A percentile compares a stretch with the other conserved stretches of the same genome.
Conservation (phyloP, 2,797 vertebrate species). For the Eurystomus glaucurus region DNA sequence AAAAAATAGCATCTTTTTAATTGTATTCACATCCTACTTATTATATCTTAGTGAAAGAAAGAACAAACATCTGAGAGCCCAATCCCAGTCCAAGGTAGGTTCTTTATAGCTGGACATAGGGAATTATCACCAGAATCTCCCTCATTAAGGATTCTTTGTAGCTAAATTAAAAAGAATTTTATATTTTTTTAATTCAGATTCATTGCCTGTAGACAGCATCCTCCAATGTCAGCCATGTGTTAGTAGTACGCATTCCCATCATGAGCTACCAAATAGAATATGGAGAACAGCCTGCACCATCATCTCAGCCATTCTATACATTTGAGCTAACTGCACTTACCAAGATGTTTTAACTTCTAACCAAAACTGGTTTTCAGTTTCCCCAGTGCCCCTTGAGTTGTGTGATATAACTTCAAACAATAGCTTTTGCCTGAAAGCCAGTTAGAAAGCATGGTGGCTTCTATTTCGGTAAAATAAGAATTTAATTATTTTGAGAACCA, state of each 20-base stretch:
- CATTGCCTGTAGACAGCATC: background rate
- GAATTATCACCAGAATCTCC: background rate
- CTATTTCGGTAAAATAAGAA: background rate
- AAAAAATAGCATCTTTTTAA: background rate
- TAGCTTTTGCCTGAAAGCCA: background rate
- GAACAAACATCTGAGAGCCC: background rate
- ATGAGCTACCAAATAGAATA: background rate
- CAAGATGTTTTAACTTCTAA: background rate
- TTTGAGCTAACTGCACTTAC: background rate
- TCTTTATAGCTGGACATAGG: background rate
- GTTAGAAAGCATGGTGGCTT: background rate
- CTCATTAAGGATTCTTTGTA: background rate
- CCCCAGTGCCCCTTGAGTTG: background rate
- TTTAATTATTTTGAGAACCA: background rate
- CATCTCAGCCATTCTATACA: fast-evolving
- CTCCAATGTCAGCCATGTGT: background rate
- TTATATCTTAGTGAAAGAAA: background rate
- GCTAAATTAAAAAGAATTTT: background rate
- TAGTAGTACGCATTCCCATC: no score
- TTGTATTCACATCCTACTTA: background rate
- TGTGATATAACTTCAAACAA: background rate
- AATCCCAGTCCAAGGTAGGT: background rate
- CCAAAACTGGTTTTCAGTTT: background rate
- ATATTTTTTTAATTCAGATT: background rate
- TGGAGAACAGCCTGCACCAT: background rate